Evolutionary conservation across 64 coral and sea anemone genomes (phyloP), one percentile per base, ranked within the genome.

Genomic region (Anthopleura sola): DNA sequence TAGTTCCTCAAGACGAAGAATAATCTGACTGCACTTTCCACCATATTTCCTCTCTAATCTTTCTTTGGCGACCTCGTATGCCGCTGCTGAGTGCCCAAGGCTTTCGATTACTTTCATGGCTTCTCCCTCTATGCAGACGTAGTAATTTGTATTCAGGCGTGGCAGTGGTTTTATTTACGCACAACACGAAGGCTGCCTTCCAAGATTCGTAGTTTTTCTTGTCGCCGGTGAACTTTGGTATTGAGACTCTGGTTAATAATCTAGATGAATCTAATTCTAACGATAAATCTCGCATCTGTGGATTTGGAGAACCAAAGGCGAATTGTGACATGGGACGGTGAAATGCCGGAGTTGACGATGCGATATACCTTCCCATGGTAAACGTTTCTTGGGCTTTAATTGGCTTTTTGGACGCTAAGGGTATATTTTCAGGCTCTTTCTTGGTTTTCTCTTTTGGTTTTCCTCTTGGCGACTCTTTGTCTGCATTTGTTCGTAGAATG

Each of bases 71-170:
- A 34, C 21, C 37, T 90, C 82, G 26, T 85, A 90, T 15, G 82
- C 83, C 75, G 81, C 71, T 36, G 37, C 82, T 66, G 82, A 92
- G 48, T 87, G 80, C 38, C 64, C 86, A 26, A 93, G 50, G 24
- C 83, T 88, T 48, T 88, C 68, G 37, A 92, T 37, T 20, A 87
- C 49, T 34, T 55, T 91, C 24, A 91, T 26, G 26, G 84, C 58
- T 60, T 80, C 82, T 55, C 88, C 88, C 44, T 49, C 71, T 85
- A n/a, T 58, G 83, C 36, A 91, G 77, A 12, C 84, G 77, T 64
- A 93, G 80, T 74, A 93, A 74, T 60, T 87, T 94, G 51, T n/a
- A n/a, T n/a, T n/a, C n/a, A n/a, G 39, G 39, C 39, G 39, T 44
- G 39, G 39, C 39, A 3, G 39, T 83, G 53, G 50, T 55, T 57